Evolutionary conservation across 2,113 vertebrate species (phyloP), one percentile per base, ranked within the genome.

Genomic region (Ursus arctos): DNA sequence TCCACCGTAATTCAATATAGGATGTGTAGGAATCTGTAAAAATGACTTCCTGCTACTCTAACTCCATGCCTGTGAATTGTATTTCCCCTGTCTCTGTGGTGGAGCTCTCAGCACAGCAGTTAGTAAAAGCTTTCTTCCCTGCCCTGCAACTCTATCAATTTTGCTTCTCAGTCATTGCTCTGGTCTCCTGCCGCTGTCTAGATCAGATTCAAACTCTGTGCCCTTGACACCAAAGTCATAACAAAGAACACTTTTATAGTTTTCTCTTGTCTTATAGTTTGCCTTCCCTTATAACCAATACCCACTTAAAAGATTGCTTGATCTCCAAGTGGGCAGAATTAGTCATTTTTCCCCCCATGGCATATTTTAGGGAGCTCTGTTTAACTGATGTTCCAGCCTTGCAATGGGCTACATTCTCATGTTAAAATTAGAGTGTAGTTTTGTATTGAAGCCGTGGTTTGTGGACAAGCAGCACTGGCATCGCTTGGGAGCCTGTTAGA

Each of bases 161-260:
- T 49, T 95, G 65, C 24, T 43, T 87, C 82, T 93, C 85, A 36
- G 21, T 88, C 82, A 79, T 26, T 65, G 26, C 26, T 53, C 53
- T 88, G 71, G 0, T 55, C 90, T 97, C 94, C 72, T 28, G 59
- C 93, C 0, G 26, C 53, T 77, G 13, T 55, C 31, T 40, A 88
- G 65, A 93, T 95, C 85, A 94, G 67, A 95, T 91, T 88, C 59
- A 33, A 81, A 81, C 31, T 82, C 77, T 43, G 7, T 33, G 77
- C 11, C 79, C 94, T 95, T 97, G 82, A 96, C 79, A 83, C 83
- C 53, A 89, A 97, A 97, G 92, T 88, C 89, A 87, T 47, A 81
- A 31, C 43, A 80, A 13, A 55, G 12, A 83, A 51, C n/a, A 55
- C n/a, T 61, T 31, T 33, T 85, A 88, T 6, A 59, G 63, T 82